A percentile compares a stretch with the other conserved stretches of the same genome.
Evolutionary conservation across 2,797 vertebrate genomes (phyloP).

Genomic region (Channa striata): DNA sequence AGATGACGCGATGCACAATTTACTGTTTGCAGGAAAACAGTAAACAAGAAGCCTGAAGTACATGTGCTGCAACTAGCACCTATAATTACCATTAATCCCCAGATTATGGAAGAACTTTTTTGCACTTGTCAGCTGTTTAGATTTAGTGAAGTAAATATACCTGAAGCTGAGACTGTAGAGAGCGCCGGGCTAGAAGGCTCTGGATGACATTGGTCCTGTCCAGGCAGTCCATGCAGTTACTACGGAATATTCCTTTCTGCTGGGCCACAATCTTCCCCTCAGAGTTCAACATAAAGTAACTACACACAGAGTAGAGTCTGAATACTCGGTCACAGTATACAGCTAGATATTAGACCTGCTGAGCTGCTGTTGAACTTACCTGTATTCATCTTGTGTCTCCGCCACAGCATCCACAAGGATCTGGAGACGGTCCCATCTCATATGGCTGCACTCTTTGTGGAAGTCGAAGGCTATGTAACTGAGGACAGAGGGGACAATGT

Average conservation of each 20-base stretch:
- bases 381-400: conserved; percentile 92
- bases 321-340: not conserved
- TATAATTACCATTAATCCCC: not conserved
- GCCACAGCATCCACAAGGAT: conserved; percentile 91
- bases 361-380: conserved; percentile 76
- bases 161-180: conserved; percentile 96
- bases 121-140: not conserved
- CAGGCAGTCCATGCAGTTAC: conserved; percentile 99
- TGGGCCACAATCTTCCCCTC: conserved; percentile 87
- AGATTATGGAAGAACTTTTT: not conserved
- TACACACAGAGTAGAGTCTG: conserved; percentile 52
- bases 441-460: conserved; percentile 97
- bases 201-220: conserved; percentile 97
- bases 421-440: conserved; percentile 97
- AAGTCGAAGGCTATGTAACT: conserved; percentile 97
- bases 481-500: conserved; percentile 19
- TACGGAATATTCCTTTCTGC: conserved; percentile 95
- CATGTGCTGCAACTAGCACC: not conserved
- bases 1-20: too few species aligned
- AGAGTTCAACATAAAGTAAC: conserved; percentile 94
- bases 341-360: not conserved
- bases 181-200: conserved; percentile 93
- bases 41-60: not conserved
- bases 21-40: too few species aligned
- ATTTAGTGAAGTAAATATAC: conserved; percentile 61